Evolutionary conservation across 2,888 invertebrate genomes (phyloP).

Genomic region (Myathropa florea): DNA sequence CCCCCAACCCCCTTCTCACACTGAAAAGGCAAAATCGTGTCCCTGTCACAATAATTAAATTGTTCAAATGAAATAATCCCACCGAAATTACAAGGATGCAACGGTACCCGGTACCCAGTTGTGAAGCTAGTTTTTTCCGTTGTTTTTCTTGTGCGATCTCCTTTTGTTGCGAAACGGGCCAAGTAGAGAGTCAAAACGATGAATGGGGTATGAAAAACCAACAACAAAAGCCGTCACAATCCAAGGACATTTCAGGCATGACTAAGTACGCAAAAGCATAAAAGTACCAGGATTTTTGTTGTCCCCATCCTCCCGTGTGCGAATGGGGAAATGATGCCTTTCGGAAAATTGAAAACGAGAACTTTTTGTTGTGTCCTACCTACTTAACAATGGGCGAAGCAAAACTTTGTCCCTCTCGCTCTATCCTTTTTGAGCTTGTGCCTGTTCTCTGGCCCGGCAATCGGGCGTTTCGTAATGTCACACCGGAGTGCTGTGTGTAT

Average conservation of each 20-base stretch:
- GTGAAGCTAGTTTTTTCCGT: conserved; percentile 18
- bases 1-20: neutral
- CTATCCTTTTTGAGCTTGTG: neutral
- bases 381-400: conserved; percentile 20
- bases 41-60: conserved; percentile 58
- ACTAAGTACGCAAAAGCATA: conserved; percentile 42
- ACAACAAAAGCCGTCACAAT: conserved; percentile 35
- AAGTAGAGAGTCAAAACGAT: neutral
- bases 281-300: conserved; percentile 26
- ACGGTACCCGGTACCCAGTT: conserved; percentile 19
- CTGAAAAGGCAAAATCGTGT: conserved; percentile 42
- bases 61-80: conserved; percentile 64
- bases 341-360: conserved; percentile 48
- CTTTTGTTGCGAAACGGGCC: neutral
- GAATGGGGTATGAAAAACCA: neutral
- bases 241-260: conserved; percentile 43
- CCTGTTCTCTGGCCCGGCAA: neutral
- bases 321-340: neutral
- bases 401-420: conserved; percentile 26
- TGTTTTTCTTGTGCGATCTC: neutral
- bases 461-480: too few relatives aligned
- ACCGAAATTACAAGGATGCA: conserved; percentile 46
- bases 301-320: neutral
- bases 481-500: too few relatives aligned
- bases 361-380: conserved; percentile 11